Evolutionary conservation across 2,797 vertebrate species (phyloP), one percentile per base, ranked within the genome.

Genomic region (Danio tinwini): DNA sequence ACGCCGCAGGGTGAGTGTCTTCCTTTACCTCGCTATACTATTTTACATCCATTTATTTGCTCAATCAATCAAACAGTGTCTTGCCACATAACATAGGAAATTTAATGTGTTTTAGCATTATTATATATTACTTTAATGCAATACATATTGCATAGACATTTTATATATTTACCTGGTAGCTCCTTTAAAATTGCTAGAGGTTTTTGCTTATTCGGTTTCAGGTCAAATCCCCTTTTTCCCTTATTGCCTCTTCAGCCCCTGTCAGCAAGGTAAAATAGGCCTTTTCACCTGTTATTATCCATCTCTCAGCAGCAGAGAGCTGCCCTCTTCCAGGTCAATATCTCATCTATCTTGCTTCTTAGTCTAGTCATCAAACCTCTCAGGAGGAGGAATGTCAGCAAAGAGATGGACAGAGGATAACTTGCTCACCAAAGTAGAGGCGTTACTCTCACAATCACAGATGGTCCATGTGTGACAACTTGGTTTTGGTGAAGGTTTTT

Each of bases 1-100:
- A 19, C 95, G 98, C 81, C 98, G 95, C 91, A 95, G 96, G 95
- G 97, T 99, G 89, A 94, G 96, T 90, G 76, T 76, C 67, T 44
- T 44, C 14, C 50, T 52, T 82, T 72, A 80, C 9, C 29, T 39
- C 42, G 73, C 29, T 63, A 5, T 75, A 69, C 68, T 17, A 17
- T 19, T 53, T 16, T 59, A 56, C 61, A 17, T 59, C 56, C 7
- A 37, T 50, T 50, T 50, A 7, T 10, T 56, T 52, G 49, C 37
- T 47, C 40, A 39, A 44, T 71, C 1, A 11, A 21, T 29, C 67
- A 71, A 53, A 53, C 58, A 4, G 7, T 49, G 19, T 45, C 8
- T 74, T 52, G 29, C 29, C 29, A 47, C 12, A 47, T 2, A 47
- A 7, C 12, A 5, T 14, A 13, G 49, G 49, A 5, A 52, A 13